These are phyloP conservation scores for Aphelinus atriplicis DNA, from an alignment of 1,140 invertebrate genomes.

Conservation along the genomic window DNA sequence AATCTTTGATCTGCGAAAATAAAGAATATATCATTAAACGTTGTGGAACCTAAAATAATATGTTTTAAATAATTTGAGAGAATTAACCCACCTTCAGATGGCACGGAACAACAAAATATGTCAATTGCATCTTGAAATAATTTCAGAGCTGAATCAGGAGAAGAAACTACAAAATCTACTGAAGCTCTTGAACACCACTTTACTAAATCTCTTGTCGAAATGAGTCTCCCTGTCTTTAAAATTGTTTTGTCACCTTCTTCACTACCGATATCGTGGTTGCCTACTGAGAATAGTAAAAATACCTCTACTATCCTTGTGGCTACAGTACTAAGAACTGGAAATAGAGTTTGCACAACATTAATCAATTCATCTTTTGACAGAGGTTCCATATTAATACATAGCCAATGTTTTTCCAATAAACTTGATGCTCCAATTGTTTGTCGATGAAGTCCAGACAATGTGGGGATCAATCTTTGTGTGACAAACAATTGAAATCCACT, in stretches of 20 bases:
- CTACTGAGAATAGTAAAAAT: conserved; percentile 82
- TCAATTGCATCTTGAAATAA: conserved; percentile 92
- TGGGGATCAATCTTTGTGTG: conserved; percentile 77
- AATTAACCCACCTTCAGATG: conserved; percentile 63
- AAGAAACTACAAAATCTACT: conserved; percentile 78
- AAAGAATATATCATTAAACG: conserved; percentile 8
- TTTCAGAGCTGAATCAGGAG: conserved; percentile 77
- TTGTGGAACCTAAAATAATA: not conserved
- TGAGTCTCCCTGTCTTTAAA: conserved; percentile 71
- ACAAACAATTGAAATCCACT: conserved; percentile 92
- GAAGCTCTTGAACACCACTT: conserved; percentile 89
- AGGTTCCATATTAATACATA: conserved; percentile 83
- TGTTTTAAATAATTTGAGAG: conserved; percentile 19
- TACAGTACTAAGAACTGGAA: conserved; percentile 79
- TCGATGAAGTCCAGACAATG: conserved; percentile 69
- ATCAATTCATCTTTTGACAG: conserved; percentile 79
- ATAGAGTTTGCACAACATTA: conserved; percentile 74
- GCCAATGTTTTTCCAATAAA: conserved; percentile 84
- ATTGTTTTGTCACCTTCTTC: conserved; percentile 46
- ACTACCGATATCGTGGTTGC: conserved; percentile 67
- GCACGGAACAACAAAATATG: conserved; percentile 85
- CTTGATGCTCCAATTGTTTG: conserved; percentile 73
- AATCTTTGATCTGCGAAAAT: conserved; percentile 68
- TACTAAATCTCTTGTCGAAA: conserved; percentile 88
- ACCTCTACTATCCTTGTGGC: conserved; percentile 83